Base-by-base conservation (phyloP, 2,888 invertebrate species). In the Calephelis perditalis region DNA sequence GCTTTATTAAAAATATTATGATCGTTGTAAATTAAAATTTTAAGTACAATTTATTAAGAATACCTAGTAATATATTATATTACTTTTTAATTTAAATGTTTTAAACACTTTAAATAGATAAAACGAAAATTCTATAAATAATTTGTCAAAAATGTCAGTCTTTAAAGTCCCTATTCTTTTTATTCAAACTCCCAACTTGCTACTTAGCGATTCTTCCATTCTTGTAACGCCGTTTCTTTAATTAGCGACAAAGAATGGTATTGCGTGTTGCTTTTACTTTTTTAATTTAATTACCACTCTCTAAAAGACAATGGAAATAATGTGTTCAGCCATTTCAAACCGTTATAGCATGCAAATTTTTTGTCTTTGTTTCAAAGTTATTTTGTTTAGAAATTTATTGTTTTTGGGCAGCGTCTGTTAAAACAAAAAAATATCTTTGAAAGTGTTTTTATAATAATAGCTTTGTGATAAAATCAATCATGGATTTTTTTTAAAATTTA, bases 241-340 rank as follows among this genome's bases (percentile, higher is more conserved):
- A 88, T 89, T 87, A 87, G 82, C 81, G 78, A 80, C 84, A 85
- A 84, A 85, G 84, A 86, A 86, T 82, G 75, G 79, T 77, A 84
- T 87, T 84, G 88, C 88, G 86, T 88, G 87, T 82, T 78, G 75
- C 79, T 84, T 82, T 82, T 82, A 83, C 82, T 86, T 87, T 84
- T 86, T 84, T 77, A 79, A 88, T 88, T 86, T 84, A 86, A 89
- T 88, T 87, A 87, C 81, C 67, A 71, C 72, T 75, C 70, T 75
- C 63, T 67, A 71, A 74, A 73, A 86, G 82, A 89, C 87, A 86
- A 89, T 81, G 82, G 81, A 71, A 74, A 75, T 82, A 83, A 82
- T 81, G 78, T 80, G 81, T 85, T 81, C 76, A 69, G 77, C 74
- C 77, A 82, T 84, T 82, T 81, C 69, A 67, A 69, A 78, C 82